A percentile compares a stretch with the other conserved stretches of the same genome.
phyloP scores from a whole-genome alignment of 2,113 vertebrate genomes.

The Phalacrocorax carbo region DNA sequence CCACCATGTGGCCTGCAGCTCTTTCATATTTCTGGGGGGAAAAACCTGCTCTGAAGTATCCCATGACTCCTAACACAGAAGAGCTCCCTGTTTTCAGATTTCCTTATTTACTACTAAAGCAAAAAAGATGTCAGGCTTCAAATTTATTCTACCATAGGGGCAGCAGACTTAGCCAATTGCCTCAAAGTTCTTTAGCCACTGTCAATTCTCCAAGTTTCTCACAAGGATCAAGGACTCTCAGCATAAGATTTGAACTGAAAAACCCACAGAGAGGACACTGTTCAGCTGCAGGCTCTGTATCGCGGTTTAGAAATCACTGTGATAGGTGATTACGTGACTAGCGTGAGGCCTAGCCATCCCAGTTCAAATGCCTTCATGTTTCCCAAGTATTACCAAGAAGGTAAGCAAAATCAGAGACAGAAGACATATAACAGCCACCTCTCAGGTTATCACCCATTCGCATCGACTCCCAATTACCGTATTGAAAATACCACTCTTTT shows the following conservation, averaged over 20 bases:
- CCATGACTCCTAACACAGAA: background rate
- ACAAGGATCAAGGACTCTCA: background rate
- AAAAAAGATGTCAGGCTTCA: background rate
- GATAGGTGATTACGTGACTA: background rate
- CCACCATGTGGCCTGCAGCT: background rate
- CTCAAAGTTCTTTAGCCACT: background rate
- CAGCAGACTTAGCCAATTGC: background rate
- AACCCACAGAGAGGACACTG: background rate
- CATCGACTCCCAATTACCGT: background rate
- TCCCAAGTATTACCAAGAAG: background rate
- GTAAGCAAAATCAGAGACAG: background rate
- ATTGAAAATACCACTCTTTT: background rate
- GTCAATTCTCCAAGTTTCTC: background rate
- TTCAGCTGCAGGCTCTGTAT: background rate
- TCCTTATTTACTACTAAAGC: background rate
- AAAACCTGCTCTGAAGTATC: background rate
- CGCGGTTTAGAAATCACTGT: background rate
- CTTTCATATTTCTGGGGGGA: background rate
- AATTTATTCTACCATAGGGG: background rate
- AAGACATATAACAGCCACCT: background rate
- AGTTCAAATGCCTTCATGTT: background rate
- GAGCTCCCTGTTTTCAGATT: background rate
- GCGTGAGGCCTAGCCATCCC: background rate
- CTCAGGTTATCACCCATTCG: background rate
- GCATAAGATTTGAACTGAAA: background rate